Percentiles rank a stretch among this genome's conserved stretches.
Evolutionary conservation across 2,888 invertebrate genomes (phyloP).

Genomic region (Drosophila nr. medialis): DNA sequence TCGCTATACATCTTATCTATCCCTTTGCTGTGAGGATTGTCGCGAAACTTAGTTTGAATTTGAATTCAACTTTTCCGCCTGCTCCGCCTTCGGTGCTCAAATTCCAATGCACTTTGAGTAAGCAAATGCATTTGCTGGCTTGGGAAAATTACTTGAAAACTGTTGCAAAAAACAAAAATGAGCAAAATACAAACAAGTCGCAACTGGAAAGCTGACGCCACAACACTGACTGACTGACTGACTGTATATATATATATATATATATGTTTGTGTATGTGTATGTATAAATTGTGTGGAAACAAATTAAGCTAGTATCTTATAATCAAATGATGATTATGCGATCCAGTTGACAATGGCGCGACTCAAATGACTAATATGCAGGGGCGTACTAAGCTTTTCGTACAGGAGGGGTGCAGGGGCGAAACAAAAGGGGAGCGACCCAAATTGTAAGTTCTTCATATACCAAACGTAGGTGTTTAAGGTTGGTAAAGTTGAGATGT

Average conservation of each 20-base stretch:
- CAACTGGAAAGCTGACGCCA: neutral
- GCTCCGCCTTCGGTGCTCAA: neutral
- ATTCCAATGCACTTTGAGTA: slow-evolving; percentile 20
- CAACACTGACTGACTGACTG: neutral
- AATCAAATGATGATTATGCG: slow-evolving; percentile 2
- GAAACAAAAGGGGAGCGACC: neutral
- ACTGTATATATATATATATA: neutral
- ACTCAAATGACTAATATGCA: neutral
- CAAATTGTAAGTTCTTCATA: neutral
- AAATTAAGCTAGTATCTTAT: neutral
- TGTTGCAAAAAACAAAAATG: slow-evolving; percentile 5
- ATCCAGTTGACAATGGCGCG: slow-evolving; percentile 2
- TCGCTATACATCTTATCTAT: neutral
- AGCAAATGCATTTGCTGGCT: slow-evolving; percentile 56
- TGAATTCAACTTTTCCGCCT: neutral
- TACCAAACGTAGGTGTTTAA: neutral
- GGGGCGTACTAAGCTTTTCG: neutral
- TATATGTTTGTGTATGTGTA: neutral
- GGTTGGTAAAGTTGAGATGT: neutral
- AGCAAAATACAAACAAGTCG: neutral
- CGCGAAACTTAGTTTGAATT: slow-evolving; percentile 4
- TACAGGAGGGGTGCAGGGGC: neutral
- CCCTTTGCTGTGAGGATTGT: neutral
- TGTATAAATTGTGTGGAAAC: neutral
- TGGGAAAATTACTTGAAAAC: neutral